Evolutionary conservation across 2,888 invertebrate species (phyloP).

Genomic region (Syritta pipiens): DNA sequence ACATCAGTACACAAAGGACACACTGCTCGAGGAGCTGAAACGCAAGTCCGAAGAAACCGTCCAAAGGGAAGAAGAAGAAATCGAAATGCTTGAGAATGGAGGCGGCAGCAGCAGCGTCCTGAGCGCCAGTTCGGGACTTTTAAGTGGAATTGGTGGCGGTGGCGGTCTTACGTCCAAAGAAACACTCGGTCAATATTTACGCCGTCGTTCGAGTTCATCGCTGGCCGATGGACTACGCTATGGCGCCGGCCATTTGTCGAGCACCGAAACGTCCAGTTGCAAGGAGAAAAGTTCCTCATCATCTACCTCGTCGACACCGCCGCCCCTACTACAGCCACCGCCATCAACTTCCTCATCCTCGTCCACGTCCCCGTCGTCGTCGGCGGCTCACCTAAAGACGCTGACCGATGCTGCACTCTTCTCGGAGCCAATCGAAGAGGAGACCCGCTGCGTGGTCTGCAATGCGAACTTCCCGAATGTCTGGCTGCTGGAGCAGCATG

Average conservation of each 20-base stretch:
- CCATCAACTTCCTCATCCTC: constrained; percentile 78
- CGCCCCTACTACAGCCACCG: constrained; percentile 72
- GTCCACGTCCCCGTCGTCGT: constrained; percentile 78
- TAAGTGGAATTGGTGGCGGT: constrained; percentile 67
- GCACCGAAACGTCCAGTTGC: constrained; percentile 77
- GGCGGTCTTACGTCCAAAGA: constrained; percentile 72
- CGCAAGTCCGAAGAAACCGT: constrained; percentile 73
- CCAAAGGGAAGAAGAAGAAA: constrained; percentile 72
- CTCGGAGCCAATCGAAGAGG: constrained; percentile 79
- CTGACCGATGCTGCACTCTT: constrained; percentile 75
- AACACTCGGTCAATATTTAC: constrained; percentile 74
- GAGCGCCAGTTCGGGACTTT: constrained; percentile 37
- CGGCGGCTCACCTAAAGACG: constrained; percentile 54
- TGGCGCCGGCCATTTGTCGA: constrained; percentile 61
- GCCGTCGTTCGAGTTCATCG: constrained; percentile 72
- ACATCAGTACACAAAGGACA: constrained; percentile 72
- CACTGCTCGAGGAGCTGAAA: constrained; percentile 71
- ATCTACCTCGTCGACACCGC: constrained; percentile 79
- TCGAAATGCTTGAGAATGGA: constrained; percentile 71
- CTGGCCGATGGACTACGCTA: constrained; percentile 74
- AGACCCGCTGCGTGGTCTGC: constrained; percentile 88
- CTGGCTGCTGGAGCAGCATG: constrained; percentile 93
- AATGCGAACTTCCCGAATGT: constrained; percentile 92
- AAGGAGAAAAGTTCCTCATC: constrained; percentile 79
- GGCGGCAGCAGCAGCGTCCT: constrained; percentile 43